Conservation (phyloP, 2,113 vertebrate species). For the Rhinopomastus cyanomelas region DNA sequence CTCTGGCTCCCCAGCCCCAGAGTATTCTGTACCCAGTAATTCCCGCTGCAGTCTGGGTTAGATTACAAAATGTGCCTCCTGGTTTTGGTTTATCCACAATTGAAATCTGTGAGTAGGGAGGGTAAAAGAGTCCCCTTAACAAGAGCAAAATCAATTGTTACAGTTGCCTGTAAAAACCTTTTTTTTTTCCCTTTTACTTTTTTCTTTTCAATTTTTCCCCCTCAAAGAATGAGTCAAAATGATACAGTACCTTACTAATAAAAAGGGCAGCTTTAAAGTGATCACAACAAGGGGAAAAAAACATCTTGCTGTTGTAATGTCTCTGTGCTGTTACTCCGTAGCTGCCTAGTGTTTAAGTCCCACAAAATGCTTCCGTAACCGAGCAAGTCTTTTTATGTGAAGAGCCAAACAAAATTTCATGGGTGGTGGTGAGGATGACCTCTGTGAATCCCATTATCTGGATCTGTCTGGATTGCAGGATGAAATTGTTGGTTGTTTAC, state of each 20-base stretch:
- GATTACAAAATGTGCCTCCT: constrained; percentile 49
- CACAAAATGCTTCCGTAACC: constrained; percentile 1
- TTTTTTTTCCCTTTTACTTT: background rate
- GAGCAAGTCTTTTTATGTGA: background rate
- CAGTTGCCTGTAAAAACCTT: background rate
- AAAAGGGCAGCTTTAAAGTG: constrained; percentile 47
- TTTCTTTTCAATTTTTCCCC: background rate
- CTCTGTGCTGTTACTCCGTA: background rate
- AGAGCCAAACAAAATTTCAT: background rate
- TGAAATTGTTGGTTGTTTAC: background rate
- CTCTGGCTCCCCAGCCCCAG: constrained; percentile 3
- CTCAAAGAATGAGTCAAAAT: background rate
- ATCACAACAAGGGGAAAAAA: background rate
- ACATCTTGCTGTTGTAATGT: constrained; percentile 29
- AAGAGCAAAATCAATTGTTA: constrained; percentile 25
- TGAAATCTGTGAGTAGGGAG: constrained; percentile 21
- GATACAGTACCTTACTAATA: constrained; percentile 20
- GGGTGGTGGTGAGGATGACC: background rate
- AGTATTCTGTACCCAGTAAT: background rate
- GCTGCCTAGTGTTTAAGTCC: background rate
- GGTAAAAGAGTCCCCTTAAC: background rate
- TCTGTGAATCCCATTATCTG: background rate
- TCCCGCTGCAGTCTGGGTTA: constrained; percentile 14
- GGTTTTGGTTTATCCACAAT: constrained; percentile 44
- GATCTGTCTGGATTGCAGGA: background rate